Conservation (phyloP, 2,888 invertebrate genomes). For the Tortrix viridana region DNA sequence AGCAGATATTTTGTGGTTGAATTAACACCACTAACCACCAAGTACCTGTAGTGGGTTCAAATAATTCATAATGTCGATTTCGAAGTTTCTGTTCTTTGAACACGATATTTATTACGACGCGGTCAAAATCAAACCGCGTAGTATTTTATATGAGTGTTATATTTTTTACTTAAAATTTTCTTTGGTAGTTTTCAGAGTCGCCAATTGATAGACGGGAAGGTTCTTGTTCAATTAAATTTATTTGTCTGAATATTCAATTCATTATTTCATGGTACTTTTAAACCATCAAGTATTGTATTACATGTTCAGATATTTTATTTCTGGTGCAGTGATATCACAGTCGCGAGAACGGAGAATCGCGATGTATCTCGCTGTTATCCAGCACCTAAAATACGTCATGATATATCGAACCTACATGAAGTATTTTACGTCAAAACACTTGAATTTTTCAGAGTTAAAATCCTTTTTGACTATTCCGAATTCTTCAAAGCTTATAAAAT, state of each 20-base stretch:
- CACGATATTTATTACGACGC: slow-evolving; percentile 1
- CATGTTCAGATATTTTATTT: slow-evolving; percentile 11
- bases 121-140: background rate
- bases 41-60: slow-evolving; percentile 8
- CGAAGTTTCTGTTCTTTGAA: background rate
- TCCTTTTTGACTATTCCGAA: slow-evolving; percentile 12
- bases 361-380: slow-evolving; percentile 24
- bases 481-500: slow-evolving; percentile 12
- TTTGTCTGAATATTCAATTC: slow-evolving; percentile 21
- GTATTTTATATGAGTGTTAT: slow-evolving; percentile 2
- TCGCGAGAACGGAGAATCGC: slow-evolving; percentile 18
- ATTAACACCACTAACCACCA: background rate
- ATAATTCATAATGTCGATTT: background rate
- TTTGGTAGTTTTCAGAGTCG: slow-evolving; percentile 9
- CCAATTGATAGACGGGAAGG: slow-evolving; percentile 2
- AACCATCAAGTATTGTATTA: slow-evolving; percentile 10
- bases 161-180: background rate
- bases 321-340: slow-evolving; percentile 21
- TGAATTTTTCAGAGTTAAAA: slow-evolving; percentile 2
- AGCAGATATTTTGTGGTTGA: background rate
- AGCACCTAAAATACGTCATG: slow-evolving; percentile 17
- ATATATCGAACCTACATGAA: slow-evolving; percentile 23
- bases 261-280: slow-evolving; percentile 17
- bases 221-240: slow-evolving; percentile 9
- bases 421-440: slow-evolving; percentile 9